Evolutionary conservation across 2,113 vertebrate genomes (phyloP), one percentile per base, ranked within the genome.

Genomic region (Solenodon paradoxus): DNA sequence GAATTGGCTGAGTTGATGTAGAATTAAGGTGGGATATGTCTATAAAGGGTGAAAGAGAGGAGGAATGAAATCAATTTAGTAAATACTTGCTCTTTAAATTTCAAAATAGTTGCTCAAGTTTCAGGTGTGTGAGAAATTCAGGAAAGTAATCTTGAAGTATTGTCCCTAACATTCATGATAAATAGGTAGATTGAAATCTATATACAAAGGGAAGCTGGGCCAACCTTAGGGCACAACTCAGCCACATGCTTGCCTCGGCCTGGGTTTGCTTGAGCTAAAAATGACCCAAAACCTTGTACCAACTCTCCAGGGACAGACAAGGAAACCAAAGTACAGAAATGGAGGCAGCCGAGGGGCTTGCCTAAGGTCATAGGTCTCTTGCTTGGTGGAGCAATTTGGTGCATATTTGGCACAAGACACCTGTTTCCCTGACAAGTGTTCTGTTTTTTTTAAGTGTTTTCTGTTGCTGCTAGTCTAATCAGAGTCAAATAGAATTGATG

Each of bases 1-100:
- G 68, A 19, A 0, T 7, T 30, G 82, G 71, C 35, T 49, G 26
- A 4, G 98, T 96, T 88, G 98, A 94, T 53, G 97, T 95, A 72
- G 57, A 32, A 3, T 98, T 97, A 55, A 99, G 98, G 97, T 99
- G 96, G 2, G 99, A 98, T 78, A 99, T 98, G 95, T 99, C 99
- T 99, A 95, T 72, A 63, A 90, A 83, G 88, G 45, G 2, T 61
- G 93, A 17, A 88, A 9, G 80, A 83, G 40, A 59, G 16, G 22
- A 55, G 4, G 28, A 10, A 51, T 72, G 47, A 80, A 55, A 49
- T 89, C 61, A 81, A 71, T 7, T 80, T 87, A 83, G 45, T 11
- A 75, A 77, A 20, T 9, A 22, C 49, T 55, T 59, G 28, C 15
- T 68, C 53, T 84, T 90, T 24, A 66, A 55, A 40, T 83, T 68